phyloP scores from a whole-genome alignment of 53 echinoderm and acorn worm genomes.

The Zoroaster sp. region DNA sequence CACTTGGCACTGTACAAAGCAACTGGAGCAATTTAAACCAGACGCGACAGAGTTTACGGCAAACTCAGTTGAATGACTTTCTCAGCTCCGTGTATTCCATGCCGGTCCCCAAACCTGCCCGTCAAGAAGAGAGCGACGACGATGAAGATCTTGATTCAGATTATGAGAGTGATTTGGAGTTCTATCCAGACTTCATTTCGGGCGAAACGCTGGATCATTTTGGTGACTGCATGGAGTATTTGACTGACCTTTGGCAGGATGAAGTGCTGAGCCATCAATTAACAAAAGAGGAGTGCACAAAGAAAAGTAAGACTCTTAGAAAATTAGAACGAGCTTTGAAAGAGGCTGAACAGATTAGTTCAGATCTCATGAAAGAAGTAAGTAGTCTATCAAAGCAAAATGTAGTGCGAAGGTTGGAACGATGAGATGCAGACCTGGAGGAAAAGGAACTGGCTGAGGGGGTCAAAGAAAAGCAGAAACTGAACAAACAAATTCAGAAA shows the following conservation, averaged over 20 bases:
- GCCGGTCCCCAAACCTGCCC: background rate
- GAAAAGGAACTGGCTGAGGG: constrained; percentile 17
- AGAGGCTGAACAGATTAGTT: background rate
- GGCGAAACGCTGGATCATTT: background rate
- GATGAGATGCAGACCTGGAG: constrained; percentile 1
- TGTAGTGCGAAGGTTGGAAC: constrained; percentile 29
- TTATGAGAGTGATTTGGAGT: background rate
- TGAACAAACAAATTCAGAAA: constrained; percentile 47
- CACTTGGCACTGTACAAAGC: constrained; percentile 1
- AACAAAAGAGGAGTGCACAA: background rate
- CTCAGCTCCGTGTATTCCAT: background rate
- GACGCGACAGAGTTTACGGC: background rate
- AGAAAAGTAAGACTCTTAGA: too few relatives aligned
- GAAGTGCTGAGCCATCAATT: background rate
- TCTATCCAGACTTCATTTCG: constrained; percentile 15
- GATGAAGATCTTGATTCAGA: background rate
- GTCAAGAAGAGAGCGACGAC: background rate
- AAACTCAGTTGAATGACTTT: background rate
- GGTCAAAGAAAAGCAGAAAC: constrained; percentile 47
- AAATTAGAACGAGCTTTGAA: background rate
- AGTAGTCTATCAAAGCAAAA: background rate
- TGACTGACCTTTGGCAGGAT: constrained; percentile 25
- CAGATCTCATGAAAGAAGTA: background rate
- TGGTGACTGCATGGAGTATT: constrained; percentile 5
- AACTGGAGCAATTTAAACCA: background rate